These are phyloP conservation scores for Camelus dromedarius DNA, from an alignment of 2,113 vertebrate genomes.

Conservation along the genomic window DNA sequence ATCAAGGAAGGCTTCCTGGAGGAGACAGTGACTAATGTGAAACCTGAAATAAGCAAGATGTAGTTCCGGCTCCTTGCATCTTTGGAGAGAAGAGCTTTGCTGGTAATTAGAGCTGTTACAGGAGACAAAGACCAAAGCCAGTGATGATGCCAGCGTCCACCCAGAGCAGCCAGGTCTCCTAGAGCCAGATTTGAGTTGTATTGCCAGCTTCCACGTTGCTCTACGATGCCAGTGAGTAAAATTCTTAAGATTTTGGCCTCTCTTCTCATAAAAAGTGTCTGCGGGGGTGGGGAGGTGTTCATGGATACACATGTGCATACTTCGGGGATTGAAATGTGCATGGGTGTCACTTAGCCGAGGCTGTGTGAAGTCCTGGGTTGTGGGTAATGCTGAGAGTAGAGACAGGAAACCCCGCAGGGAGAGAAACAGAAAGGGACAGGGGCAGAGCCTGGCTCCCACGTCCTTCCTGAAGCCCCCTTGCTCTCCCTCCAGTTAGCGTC, in stretches of 20 bases:
- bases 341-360: not conserved
- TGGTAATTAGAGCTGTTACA: not conserved
- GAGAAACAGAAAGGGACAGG: not conserved
- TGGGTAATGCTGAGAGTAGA: not conserved
- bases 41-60: not conserved
- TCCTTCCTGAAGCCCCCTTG: not conserved
- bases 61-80: not conserved
- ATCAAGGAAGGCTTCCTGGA: conserved; percentile 42
- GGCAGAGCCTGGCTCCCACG: not conserved
- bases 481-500: accelerated
- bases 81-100: not conserved
- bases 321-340: not conserved
- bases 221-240: not conserved
- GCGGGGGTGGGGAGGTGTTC: not conserved
- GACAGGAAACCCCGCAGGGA: not conserved
- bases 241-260: not conserved
- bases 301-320: not conserved
- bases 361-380: not conserved
- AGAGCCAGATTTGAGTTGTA: not conserved
- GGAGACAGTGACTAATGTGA: not conserved
- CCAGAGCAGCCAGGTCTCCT: not conserved
- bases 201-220: not conserved
- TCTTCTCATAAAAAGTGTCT: no score
- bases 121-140: not conserved
- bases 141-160: not conserved